Conservation (phyloP, 2,113 vertebrate genomes). For the Seriola aureovittata region DNA sequence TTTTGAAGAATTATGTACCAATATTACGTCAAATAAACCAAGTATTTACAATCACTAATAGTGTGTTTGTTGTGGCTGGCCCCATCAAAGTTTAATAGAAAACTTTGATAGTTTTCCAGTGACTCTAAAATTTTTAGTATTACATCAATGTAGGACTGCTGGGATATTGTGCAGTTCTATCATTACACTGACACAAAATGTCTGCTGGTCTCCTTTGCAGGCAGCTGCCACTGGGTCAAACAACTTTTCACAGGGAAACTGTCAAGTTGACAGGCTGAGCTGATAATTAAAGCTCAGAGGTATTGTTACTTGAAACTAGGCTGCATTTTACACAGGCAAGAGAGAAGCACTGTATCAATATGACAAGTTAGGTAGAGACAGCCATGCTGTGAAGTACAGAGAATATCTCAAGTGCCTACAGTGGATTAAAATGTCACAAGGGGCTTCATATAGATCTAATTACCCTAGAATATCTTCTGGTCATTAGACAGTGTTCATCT, state of each 20-base stretch:
- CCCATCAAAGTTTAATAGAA: constrained; percentile 15
- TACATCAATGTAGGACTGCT: background rate
- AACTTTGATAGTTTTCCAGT: constrained; percentile 2
- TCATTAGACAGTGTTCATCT: constrained; percentile 60
- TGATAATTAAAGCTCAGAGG: constrained; percentile 73
- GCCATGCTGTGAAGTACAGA: constrained; percentile 7
- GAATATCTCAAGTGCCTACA: constrained; percentile 29
- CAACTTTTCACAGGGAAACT: constrained; percentile 51
- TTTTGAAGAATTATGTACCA: constrained; percentile 3
- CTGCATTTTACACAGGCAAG: constrained; percentile 32
- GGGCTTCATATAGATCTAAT: constrained; percentile 48
- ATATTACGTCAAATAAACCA: constrained; percentile 12
- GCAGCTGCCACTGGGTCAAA: constrained; percentile 59
- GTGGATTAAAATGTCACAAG: constrained; percentile 51
- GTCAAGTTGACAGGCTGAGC: constrained; percentile 59
- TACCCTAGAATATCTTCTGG: constrained; percentile 58
- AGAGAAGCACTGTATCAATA: constrained; percentile 56
- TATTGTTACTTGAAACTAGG: constrained; percentile 65
- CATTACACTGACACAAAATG: constrained; percentile 42
- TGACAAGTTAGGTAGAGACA: constrained; percentile 42
- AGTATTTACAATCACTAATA: background rate
- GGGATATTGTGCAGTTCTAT: constrained; percentile 17
- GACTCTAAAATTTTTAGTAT: background rate
- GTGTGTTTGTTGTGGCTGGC: background rate
- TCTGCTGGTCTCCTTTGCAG: constrained; percentile 26